phyloP scores from a whole-genome alignment of 2,113 vertebrate species.

The Pipra filicauda region DNA sequence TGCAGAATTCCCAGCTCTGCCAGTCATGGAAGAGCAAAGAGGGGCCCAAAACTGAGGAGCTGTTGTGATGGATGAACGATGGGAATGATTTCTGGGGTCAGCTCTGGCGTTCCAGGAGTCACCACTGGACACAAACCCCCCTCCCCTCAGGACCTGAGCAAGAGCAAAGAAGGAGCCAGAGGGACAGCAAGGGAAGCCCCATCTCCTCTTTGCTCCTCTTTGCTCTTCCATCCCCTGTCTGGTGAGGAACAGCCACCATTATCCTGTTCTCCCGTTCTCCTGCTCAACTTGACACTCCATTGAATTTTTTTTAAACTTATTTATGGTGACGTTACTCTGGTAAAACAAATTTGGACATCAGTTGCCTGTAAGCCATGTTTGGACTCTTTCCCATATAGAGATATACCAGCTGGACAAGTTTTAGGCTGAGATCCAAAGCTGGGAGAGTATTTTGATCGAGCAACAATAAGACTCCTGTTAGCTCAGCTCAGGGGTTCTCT shows the following conservation, averaged over 20 bases:
- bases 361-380: background rate
- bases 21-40: background rate
- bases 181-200: rapidly evolving
- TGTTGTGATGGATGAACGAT: background rate
- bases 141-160: background rate
- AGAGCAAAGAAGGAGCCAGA: background rate
- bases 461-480: background rate
- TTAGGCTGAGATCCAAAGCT: background rate
- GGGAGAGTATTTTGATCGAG: background rate
- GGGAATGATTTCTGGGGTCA: background rate
- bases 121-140: rapidly evolving
- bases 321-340: background rate
- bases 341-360: background rate
- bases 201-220: too few relatives aligned
- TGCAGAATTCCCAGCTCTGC: background rate
- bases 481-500: background rate
- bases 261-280: background rate
- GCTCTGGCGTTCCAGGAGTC: background rate
- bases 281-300: too few relatives aligned
- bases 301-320: background rate
- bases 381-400: background rate
- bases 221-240: too few relatives aligned
- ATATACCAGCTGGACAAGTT: background rate
- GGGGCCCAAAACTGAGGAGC: too few relatives aligned
- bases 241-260: background rate